Percentiles rank a stretch among this genome's conserved stretches.
phyloP scores from a whole-genome alignment of 1,140 invertebrate genomes.

The Tigriopus japonicus region DNA sequence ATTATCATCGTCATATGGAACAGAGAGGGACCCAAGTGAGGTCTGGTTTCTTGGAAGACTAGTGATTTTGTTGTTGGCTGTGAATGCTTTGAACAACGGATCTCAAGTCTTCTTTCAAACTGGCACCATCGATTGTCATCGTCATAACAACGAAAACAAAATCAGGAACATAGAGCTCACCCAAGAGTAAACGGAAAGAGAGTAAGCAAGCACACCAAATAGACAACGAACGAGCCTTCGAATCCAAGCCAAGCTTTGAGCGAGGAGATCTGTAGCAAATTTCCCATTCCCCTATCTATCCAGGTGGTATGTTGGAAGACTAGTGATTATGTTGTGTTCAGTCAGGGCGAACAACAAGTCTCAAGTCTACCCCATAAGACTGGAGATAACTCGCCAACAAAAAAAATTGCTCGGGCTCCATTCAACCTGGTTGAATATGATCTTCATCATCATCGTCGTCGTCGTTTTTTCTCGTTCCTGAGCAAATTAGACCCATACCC shows the following conservation, averaged over 20 bases:
- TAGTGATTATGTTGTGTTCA: conserved; percentile 16
- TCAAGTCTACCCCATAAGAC: not conserved
- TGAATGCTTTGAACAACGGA: not conserved
- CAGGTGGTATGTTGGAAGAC: conserved; percentile 9
- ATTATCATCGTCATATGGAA: too few species aligned
- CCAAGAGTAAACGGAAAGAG: not conserved
- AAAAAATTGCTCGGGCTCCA: not conserved
- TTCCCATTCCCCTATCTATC: not conserved
- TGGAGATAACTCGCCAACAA: too few species aligned
- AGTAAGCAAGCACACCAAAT: too few species aligned
- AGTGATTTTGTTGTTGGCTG: conserved; percentile 13
- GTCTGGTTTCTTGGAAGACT: conserved; percentile 9
- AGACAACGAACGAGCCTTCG: too few species aligned
- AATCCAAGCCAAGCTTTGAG: not conserved
- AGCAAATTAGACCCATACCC: not conserved
- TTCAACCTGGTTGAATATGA: not conserved
- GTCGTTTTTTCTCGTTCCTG: not conserved
- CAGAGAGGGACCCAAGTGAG: not conserved
- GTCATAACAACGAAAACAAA: too few species aligned
- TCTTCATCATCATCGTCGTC: not conserved
- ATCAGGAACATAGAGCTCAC: not conserved
- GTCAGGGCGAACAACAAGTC: conserved; percentile 12
- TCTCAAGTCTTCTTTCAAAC: conserved; percentile 1
- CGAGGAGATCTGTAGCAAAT: not conserved
- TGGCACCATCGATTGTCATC: not conserved